Evolutionary conservation across 1,140 invertebrate species (phyloP), one percentile per base, ranked within the genome.

Genomic region (Micrasema longulum): DNA sequence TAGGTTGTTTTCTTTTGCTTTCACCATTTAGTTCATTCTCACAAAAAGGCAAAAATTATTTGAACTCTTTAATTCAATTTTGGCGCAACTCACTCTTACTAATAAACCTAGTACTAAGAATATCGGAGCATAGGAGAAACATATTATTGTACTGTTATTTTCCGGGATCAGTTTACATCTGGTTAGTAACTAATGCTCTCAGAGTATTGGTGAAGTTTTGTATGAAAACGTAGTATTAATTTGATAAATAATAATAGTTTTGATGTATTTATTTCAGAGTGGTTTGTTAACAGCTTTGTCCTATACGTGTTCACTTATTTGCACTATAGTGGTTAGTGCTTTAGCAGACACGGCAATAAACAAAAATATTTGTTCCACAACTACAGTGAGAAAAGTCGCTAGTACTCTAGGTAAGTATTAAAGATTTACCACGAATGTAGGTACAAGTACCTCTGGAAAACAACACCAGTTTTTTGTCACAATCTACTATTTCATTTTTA

Each of bases 351-450:
- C 31, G 7, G 12, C 22, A 11, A 12, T 53, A 9, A 53, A 26
- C n/a, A 1, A 26, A 1, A 12, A 26, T n/a, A n/a, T 53, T 12
- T 53, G 52, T 26, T 9, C 20, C 22, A 20, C n/a, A 12, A 53
- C 52, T 53, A 53, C 22, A 7, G 12, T 53, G 10, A 26, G 52
- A 16, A 53, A 53, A 26, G 23, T 26, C n/a, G 52, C 52, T 10
- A 53, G 31, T 16, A 53, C 52, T 14, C 11, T 53, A 6, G 52
- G 52, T 53, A 26, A 53, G 52, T 53, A n/a, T n/a, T n/a, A n/a
- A n/a, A n/a, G n/a, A n/a, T n/a, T n/a, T n/a, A n/a, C n/a, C n/a
- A n/a, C n/a, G n/a, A n/a, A n/a, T n/a, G 16, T 18, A 11, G 38
- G 10, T 38, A 10, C 4, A 7, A 47, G 14, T 47, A 10, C 45